Evolutionary conservation across 1,140 invertebrate genomes (phyloP).

Genomic region (Ganaspis sp.): DNA sequence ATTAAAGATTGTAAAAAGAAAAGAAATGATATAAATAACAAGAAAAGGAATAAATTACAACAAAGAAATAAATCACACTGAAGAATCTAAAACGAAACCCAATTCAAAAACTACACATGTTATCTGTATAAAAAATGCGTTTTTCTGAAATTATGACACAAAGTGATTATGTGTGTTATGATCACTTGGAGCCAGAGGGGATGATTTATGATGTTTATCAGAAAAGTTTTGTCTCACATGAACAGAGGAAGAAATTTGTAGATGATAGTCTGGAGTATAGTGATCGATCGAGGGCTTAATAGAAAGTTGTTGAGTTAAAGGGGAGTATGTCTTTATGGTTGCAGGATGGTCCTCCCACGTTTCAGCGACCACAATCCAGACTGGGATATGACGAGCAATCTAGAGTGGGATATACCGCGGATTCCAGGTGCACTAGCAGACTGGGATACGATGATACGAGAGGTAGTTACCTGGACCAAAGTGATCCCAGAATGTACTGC

Average conservation of each 20-base stretch:
- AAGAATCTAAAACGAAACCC: no score
- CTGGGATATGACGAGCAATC: slow-evolving; percentile 74
- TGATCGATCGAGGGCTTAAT: slow-evolving; percentile 16
- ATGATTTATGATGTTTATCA: slow-evolving; percentile 22
- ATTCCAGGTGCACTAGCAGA: slow-evolving; percentile 72
- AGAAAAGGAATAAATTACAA: no score
- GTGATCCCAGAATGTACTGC: slow-evolving; percentile 74
- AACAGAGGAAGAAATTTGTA: background rate
- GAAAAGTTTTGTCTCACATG: background rate
- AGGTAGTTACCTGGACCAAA: slow-evolving; percentile 73
- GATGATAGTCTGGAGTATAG: background rate
- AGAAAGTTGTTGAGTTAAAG: slow-evolving; percentile 28
- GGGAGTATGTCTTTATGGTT: slow-evolving; percentile 36
- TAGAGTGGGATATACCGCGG: slow-evolving; percentile 70
- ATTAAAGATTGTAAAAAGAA: no score
- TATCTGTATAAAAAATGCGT: no score
- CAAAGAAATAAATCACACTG: no score
- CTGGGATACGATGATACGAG: slow-evolving; percentile 72
- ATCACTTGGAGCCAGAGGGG: no score
- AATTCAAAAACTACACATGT: no score
- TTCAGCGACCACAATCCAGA: slow-evolving; percentile 71
- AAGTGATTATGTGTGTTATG: background rate
- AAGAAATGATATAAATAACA: no score
- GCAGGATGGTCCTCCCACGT: slow-evolving; percentile 66
- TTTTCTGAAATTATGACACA: background rate